Conservation (phyloP, 2,797 vertebrate genomes). For the Tolypeutes matacus region DNA sequence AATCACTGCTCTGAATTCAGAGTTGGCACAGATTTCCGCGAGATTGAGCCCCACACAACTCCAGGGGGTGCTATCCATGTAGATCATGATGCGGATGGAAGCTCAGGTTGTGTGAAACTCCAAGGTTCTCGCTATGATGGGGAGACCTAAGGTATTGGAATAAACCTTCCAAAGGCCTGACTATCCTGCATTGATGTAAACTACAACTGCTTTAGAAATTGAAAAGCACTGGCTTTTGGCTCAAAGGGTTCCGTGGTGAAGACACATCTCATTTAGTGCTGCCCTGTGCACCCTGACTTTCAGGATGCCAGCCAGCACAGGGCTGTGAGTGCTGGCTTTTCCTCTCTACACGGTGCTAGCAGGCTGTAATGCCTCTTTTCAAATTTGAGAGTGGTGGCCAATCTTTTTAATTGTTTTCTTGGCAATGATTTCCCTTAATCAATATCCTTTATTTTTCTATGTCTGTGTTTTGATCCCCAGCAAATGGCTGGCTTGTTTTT, state of each 20-base stretch:
- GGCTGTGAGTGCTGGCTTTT: rapidly evolving
- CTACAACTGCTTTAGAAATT: neutral
- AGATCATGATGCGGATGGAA: neutral
- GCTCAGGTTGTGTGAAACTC: neutral
- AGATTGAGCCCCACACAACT: neutral
- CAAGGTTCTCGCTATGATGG: neutral
- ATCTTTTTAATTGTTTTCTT: neutral
- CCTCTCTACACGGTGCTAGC: neutral
- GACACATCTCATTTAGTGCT: rapidly evolving
- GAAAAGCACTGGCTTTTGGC: neutral
- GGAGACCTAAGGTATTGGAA: neutral
- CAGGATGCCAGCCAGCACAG: too few relatives aligned
- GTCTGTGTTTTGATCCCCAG: neutral
- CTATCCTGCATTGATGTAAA: neutral
- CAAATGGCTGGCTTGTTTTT: slow-evolving; percentile 25
- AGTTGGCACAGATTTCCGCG: neutral
- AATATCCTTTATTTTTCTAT: neutral
- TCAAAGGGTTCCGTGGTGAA: neutral
- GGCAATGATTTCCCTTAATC: slow-evolving; percentile 13
- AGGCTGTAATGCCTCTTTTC: neutral
- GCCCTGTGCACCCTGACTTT: neutral
- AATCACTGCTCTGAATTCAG: neutral
- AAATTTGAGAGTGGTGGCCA: neutral
- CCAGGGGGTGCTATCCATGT: neutral
- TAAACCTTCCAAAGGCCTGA: neutral